These are phyloP conservation scores for Sarcophilus harrisii DNA, from an alignment of 2,797 vertebrate genomes.

Conservation along the genomic window DNA sequence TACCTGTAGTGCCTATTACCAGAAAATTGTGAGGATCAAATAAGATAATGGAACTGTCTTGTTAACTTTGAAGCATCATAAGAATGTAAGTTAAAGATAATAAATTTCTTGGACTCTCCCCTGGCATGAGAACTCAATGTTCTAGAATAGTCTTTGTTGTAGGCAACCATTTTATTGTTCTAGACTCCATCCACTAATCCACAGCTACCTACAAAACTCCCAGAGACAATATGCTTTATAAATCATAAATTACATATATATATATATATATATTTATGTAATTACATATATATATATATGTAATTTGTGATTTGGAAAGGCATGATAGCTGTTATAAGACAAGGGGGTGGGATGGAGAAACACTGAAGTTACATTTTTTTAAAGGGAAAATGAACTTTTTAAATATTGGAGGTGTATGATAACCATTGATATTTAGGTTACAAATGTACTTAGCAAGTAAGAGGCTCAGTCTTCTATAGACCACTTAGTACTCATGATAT, in stretches of 20 bases:
- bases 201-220: conserved; percentile 60
- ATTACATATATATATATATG: too few relatives aligned
- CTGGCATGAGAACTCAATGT: conserved; percentile 37
- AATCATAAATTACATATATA: conserved; percentile 44
- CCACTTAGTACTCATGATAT: neutral
- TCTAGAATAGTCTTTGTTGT: conserved; percentile 27
- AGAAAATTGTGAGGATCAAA: neutral
- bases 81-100: neutral
- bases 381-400: neutral
- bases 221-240: conserved; percentile 67
- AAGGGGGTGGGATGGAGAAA: conserved; percentile 20
- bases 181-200: conserved; percentile 60
- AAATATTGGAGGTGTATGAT: conserved; percentile 10
- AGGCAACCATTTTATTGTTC: conserved; percentile 3
- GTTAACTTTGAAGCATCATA: conserved; percentile 32
- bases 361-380: neutral
- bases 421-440: conserved; percentile 32
- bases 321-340: conserved; percentile 46
- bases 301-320: neutral
- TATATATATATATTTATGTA: too few relatives aligned
- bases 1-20: neutral
- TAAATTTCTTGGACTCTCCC: neutral
- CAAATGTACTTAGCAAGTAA: conserved; percentile 40
- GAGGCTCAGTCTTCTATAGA: neutral
- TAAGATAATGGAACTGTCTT: conserved; percentile 8